Conservation (phyloP, 2,113 vertebrate species). For the Telmatochromis sp. region DNA sequence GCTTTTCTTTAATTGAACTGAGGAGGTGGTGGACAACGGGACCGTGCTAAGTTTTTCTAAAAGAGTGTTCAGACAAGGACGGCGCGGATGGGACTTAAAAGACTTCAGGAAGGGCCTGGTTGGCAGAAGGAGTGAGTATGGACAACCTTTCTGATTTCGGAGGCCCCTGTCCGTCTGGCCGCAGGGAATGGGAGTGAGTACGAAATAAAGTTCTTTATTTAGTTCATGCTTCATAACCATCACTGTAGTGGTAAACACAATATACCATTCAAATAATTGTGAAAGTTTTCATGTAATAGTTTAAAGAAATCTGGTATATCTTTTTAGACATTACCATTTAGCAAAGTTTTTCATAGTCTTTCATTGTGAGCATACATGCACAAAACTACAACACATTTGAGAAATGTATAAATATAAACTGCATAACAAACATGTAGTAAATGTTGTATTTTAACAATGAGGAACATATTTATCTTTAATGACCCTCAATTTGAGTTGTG, state of each 20-base stretch:
- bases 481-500: not conserved
- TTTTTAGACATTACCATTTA: not conserved
- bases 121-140: constrained; percentile 75
- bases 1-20: not conserved
- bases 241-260: not conserved
- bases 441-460: not conserved
- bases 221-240: not conserved
- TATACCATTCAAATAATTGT: not conserved
- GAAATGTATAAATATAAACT: not conserved
- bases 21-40: constrained; percentile 1
- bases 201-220: not conserved
- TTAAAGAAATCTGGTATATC: not conserved
- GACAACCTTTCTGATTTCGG: constrained; percentile 75
- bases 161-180: constrained; percentile 66
- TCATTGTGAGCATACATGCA: not conserved
- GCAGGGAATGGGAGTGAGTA: constrained; percentile 78
- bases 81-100: constrained; percentile 63
- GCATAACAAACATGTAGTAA: not conserved
- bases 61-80: constrained; percentile 22
- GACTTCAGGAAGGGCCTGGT: constrained; percentile 60
- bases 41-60: constrained; percentile 4
- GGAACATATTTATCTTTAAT: not conserved
- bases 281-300: not conserved
- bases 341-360: not conserved
- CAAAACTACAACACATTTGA: not conserved